Evolutionary conservation across 1,140 invertebrate species (phyloP).

Genomic region (Polypedilum vanderplanki): DNA sequence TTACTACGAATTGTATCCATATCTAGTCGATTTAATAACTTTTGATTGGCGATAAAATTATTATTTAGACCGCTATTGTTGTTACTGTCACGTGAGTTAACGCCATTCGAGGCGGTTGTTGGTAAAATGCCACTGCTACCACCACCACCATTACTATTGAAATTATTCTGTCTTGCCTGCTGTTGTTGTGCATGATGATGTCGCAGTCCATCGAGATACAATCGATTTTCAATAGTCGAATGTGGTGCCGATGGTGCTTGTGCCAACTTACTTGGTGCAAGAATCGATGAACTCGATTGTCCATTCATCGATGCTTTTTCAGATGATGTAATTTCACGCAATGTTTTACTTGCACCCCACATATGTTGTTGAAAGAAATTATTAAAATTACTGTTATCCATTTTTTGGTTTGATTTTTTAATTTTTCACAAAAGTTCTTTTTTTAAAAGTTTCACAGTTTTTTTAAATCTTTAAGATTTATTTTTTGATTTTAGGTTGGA

Average conservation of each 20-base stretch:
- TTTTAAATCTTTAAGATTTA: not conserved
- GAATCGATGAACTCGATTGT: constrained; percentile 15
- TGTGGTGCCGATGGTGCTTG: not conserved
- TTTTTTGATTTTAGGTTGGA: constrained; percentile 19
- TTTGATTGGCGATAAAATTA: not conserved
- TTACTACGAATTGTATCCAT: not conserved
- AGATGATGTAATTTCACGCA: not conserved
- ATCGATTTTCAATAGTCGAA: not conserved
- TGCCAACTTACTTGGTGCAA: constrained; percentile 10
- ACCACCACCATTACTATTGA: not conserved
- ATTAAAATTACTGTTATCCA: constrained; percentile 15
- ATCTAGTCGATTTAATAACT: not conserved
- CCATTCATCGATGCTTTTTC: not conserved
- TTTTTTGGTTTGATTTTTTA: not conserved
- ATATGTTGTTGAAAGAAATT: constrained; percentile 10
- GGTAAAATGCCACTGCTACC: not conserved
- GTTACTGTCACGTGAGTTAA: not conserved
- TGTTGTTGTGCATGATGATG: not conserved
- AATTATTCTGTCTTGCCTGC: not conserved
- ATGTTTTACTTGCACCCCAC: not conserved
- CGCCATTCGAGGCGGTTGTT: not conserved
- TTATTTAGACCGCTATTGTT: constrained; percentile 11
- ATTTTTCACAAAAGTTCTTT: not conserved
- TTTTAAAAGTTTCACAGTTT: not conserved
- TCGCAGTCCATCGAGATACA: not conserved